Evolutionary conservation across 2,113 vertebrate genomes (phyloP).

Genomic region (Gallinago undulata): DNA sequence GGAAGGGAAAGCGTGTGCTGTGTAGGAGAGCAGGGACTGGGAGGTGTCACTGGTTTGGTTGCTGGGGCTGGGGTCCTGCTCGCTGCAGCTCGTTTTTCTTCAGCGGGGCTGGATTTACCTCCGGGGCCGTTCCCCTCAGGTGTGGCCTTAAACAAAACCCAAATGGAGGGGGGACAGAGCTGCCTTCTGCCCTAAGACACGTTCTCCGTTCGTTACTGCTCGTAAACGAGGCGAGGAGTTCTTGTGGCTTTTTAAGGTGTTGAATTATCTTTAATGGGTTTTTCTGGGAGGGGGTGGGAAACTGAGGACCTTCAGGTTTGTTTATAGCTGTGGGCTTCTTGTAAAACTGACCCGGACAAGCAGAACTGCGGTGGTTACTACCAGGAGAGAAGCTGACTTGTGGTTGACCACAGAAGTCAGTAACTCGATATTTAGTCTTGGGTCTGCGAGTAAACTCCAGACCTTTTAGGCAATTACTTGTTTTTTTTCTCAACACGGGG

Average conservation of each 20-base stretch:
- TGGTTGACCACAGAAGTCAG: background rate
- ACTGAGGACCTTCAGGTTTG: background rate
- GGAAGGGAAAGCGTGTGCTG: background rate
- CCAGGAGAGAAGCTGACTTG: background rate
- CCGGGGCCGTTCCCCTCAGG: background rate
- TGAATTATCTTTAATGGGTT: background rate
- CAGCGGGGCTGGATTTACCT: background rate
- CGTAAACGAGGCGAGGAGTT: background rate
- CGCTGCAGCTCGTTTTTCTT: background rate
- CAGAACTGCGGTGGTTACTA: background rate
- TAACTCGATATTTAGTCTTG: background rate
- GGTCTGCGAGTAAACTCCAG: background rate
- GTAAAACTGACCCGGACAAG: background rate
- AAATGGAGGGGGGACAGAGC: accelerated
- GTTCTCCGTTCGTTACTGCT: background rate
- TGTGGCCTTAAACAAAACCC: background rate
- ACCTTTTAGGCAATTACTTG: background rate
- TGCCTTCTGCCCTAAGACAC: background rate
- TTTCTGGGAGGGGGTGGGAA: background rate
- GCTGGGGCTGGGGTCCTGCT: background rate
- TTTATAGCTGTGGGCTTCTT: background rate
- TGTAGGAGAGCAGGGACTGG: background rate
- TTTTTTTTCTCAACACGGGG: background rate
- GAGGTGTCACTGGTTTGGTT: accelerated
- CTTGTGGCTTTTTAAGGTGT: background rate